phyloP scores from a whole-genome alignment of 2,797 vertebrate genomes.

The Rhinichthys osculus region DNA sequence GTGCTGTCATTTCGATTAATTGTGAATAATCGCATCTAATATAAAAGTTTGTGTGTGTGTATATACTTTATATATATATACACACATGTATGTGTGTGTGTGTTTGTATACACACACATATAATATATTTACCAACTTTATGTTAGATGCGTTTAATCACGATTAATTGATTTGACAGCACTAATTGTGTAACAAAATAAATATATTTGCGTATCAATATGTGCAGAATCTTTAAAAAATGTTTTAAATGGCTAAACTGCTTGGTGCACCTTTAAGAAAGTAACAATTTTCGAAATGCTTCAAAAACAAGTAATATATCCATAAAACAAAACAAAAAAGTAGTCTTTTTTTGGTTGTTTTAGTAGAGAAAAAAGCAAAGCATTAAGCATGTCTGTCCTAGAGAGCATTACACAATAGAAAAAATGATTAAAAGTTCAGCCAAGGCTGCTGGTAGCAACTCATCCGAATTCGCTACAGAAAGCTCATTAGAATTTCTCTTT shows the following conservation, averaged over 20 bases:
- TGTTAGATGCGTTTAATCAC: neutral
- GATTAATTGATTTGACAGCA: neutral
- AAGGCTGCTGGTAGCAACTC: slow-evolving; percentile 1
- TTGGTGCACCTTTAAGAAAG: neutral
- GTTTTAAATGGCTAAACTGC: neutral
- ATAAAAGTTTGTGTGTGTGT: neutral
- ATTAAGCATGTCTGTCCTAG: slow-evolving; percentile 53
- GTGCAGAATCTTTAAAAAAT: neutral
- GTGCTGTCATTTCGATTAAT: neutral
- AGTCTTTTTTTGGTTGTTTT: neutral
- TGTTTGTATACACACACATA: neutral
- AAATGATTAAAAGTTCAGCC: neutral
- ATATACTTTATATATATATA: too few relatives aligned
- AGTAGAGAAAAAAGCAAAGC: slow-evolving; percentile 53
- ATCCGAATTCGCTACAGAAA: slow-evolving; percentile 11
- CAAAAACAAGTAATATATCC: slow-evolving; percentile 5
- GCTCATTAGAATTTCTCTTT: slow-evolving; percentile 5
- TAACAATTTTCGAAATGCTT: neutral
- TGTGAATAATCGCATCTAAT: neutral
- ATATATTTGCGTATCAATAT: neutral
- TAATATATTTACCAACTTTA: neutral
- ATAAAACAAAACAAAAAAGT: neutral
- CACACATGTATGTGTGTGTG: too few relatives aligned
- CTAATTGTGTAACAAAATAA: neutral
- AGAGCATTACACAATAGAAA: neutral